phyloP scores from a whole-genome alignment of 2,113 vertebrate species.

The Myiagra hebetior region DNA sequence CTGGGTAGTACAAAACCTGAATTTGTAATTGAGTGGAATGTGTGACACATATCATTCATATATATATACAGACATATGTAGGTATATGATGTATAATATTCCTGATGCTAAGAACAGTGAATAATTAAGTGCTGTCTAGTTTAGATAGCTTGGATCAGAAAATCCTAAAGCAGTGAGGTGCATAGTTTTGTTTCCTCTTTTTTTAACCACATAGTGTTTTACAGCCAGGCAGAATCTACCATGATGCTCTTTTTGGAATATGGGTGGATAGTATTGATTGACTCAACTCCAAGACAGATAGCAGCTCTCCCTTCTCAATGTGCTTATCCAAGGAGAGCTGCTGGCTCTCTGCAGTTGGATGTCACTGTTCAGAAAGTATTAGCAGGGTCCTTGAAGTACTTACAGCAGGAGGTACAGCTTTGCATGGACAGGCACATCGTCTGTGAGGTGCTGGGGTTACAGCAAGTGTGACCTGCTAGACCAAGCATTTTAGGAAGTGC shows the following conservation, averaged over 20 bases:
- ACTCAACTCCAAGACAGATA: not conserved
- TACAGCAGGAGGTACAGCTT: not conserved
- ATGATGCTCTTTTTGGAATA: not conserved
- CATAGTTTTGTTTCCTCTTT: not conserved
- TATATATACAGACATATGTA: fast-evolving
- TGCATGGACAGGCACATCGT: not conserved
- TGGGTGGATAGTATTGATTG: not conserved
- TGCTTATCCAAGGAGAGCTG: not conserved
- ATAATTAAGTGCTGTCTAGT: not conserved
- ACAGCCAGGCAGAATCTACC: not conserved
- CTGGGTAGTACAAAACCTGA: not conserved
- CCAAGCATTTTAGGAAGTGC: not conserved
- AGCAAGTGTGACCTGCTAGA: not conserved
- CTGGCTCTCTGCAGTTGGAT: not conserved
- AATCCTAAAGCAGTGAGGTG: not conserved
- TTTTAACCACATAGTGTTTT: not conserved
- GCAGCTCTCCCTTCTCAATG: not conserved
- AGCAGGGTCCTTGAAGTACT: not conserved
- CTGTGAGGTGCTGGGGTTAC: not conserved
- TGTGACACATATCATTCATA: not conserved
- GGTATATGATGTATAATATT: not conserved
- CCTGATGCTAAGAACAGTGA: not conserved
- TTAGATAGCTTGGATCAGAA: not conserved
- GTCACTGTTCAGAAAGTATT: not conserved
- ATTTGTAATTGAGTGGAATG: not conserved